Evolutionary conservation across 2,888 invertebrate species (phyloP), one percentile per base, ranked within the genome.

Genomic region (Lumbricus terrestris): DNA sequence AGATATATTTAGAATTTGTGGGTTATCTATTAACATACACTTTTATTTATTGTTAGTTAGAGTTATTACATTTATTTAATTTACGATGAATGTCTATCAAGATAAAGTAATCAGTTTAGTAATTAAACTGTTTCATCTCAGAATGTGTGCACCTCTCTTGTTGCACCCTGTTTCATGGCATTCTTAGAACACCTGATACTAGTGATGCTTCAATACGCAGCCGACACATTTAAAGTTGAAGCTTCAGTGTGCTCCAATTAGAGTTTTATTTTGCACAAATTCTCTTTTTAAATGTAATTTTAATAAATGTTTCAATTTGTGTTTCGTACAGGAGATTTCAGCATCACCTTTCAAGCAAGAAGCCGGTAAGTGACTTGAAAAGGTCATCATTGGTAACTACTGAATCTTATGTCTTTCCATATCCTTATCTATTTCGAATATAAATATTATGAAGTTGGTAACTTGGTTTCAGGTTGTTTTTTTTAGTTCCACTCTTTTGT

Each of bases 291-390:
- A 29, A 29, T 38, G 38, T 38, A 29, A 38, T 33, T 88, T 0
- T 0, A 88, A n/a, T 88, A 34, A 33, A 42, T 88, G 33, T 47
- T 88, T 40, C 23, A 6, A 37, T 88, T 40, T 42, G 42, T 34
- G 33, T 37, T 47, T 18, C 40, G 82, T 82, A 13, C 35, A 89
- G 89, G 88, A 90, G 38, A 85, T 94, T 90, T 93, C 94, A 2
- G 92, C 94, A 92, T 94, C 95, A 20, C 94, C 95, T 93, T 94
- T 95, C 90, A 96, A 96, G 92, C 96, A 96, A 92, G 96, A 96
- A 93, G 96, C 96, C 3, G 90, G 90, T 90, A n/a, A 23, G 91
- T 91, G 69, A 34, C 33, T 38, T n/a, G 47, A 34, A 20, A 20
- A 69, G 69, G 69, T 69, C 69, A 69, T n/a, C n/a, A n/a, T n/a